phyloP scores from a whole-genome alignment of 2,888 invertebrate species.

The Nipponacmea schrenckii region DNA sequence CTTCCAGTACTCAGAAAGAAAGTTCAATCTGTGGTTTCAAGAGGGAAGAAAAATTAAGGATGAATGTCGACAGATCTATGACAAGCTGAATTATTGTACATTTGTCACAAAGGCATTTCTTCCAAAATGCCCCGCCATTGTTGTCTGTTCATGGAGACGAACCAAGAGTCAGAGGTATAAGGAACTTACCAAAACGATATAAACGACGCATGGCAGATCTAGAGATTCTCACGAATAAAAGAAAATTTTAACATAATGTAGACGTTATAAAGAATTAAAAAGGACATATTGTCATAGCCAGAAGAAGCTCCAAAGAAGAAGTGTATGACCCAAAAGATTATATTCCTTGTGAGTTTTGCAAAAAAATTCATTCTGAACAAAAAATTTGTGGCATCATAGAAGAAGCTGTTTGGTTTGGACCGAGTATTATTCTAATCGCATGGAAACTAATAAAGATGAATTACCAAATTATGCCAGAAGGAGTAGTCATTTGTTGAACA shows the following conservation, averaged over 20 bases:
- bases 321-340: not conserved
- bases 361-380: conserved; percentile 7
- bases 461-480: not conserved
- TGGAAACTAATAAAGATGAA: not conserved
- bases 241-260: conserved; percentile 33
- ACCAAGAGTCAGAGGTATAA: conserved; percentile 20
- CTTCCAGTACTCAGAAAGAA: no score
- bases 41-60: conserved; percentile 1
- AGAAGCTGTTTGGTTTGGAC: not conserved
- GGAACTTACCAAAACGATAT: conserved; percentile 22
- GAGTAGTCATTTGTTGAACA: not conserved
- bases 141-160: conserved; percentile 25
- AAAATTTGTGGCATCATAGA: not conserved
- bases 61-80: conserved; percentile 30
- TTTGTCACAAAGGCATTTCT: conserved; percentile 25
- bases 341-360: no score
- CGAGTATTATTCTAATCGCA: not conserved
- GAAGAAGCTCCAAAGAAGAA: not conserved
- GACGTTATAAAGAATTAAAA: conserved; percentile 21
- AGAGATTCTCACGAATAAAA: conserved; percentile 33
- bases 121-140: conserved; percentile 31
- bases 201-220: conserved; percentile 23
- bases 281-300: conserved; percentile 6
- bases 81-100: conserved; percentile 32
- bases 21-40: no score